Evolutionary conservation across 2,888 invertebrate species (phyloP), one percentile per base, ranked within the genome.

Genomic region (Beris chalybata): DNA sequence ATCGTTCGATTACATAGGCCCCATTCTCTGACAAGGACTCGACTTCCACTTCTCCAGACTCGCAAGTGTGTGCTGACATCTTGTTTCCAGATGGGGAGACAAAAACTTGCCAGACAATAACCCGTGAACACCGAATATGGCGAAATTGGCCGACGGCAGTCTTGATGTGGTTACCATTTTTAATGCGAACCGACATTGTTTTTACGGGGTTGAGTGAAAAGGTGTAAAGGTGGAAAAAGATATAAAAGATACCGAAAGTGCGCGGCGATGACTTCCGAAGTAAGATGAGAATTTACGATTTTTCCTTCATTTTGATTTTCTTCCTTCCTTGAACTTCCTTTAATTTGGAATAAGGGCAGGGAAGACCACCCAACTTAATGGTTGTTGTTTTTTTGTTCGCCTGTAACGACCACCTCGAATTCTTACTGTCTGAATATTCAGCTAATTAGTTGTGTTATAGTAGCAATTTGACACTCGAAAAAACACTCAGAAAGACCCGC

Each of bases 141-240:
- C 61, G 61, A 61, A 61, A 61, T 61, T 61, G 61, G 61, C 57
- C 58, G 52, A 44, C 57, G 30, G 58, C 48, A 44, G 59, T 66
- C 54, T 52, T 67, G 64, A 57, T 57, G 58, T 67, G 53, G 57
- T 67, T 64, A 67, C 58, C 52, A 53, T 55, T 65, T 38, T 43
- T 53, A 58, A 55, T 54, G 54, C 52, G 52, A 54, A 57, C 56
- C 64, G 57, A 29, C 52, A 32, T 64, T 55, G 52, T 29, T 31
- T 43, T 58, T 43, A 4, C 15, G 15, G 47, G 38, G 31, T 22
- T 55, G 32, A 56, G 64, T 66, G 66, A 65, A 66, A 69, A 69
- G 64, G 64, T 69, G 68, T 56, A 66, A 69, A 69, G 66, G 64
- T 64, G 59, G 64, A 69, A 69, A 69, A 69, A 61, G 52, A 61